Base-by-base conservation (phyloP, 2,797 vertebrate species). In the Pipistrellus nathusii region DNA sequence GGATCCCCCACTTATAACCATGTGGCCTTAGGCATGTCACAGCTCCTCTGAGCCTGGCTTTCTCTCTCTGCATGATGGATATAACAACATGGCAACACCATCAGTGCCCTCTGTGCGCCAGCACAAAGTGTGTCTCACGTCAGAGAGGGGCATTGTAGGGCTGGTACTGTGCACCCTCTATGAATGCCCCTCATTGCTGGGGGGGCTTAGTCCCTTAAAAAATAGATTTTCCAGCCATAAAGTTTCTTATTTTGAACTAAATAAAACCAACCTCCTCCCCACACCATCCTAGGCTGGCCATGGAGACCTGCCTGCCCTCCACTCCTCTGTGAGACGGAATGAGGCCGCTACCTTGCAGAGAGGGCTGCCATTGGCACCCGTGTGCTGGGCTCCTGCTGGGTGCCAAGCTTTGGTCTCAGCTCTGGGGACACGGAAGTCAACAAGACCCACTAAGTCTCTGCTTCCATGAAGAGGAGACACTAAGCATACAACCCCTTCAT, bases 181-280 rank as follows among this genome's bases (percentile, higher is more conserved):
- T 66, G 44, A 13, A n/a, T 2, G 21, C 51, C 32, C 21, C 12
- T 44, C 51, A 32, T 10, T 51, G 9, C 81, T 17, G 2, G 64
- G 17, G 17, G 59, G 25, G 1, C 66, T 80, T 66, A 72, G 13
- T 25, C 10, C 8, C 20, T 38, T 38, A 14, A 64, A 85, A 69
- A 88, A 90, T 0, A 68, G 41, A 86, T 84, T 30, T 81, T n/a
- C 71, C 30, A 82, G 41, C 46, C 48, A 48, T 7, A 59, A 88
- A 88, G 48, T 15, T 23, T 83, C 64, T 82, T 76, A n/a, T 71
- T 73, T 75, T 88, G 73, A 93, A 64, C 30, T 46, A 75, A 94
- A 72, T 46, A 88, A 87, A 92, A 32, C 11, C n/a, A 20, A 27
- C 20, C 72, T 86, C 55, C n/a, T 93, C 38, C 5, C 4, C 20